A percentile compares a stretch with the other conserved stretches of the same genome.
These are phyloP conservation scores for Diarsia mendica DNA, from an alignment of 2,888 invertebrate genomes.

Conservation along the genomic window DNA sequence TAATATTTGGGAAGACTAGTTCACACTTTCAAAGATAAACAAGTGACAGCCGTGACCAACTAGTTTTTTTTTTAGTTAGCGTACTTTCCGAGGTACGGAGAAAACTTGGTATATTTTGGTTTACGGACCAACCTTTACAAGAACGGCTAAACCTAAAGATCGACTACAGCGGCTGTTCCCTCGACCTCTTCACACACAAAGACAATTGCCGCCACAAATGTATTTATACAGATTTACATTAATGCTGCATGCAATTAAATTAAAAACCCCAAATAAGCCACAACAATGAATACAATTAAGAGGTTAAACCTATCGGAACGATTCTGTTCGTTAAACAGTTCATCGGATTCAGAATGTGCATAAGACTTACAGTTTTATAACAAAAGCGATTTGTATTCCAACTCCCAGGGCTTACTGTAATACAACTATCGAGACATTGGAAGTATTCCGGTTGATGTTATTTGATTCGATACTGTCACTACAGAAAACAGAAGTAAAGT, in stretches of 20 bases:
- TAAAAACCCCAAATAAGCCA: background rate
- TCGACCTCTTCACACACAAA: too few relatives aligned
- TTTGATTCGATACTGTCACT: constrained; percentile 1
- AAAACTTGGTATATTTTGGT: too few relatives aligned
- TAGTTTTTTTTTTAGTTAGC: too few relatives aligned
- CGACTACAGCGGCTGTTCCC: too few relatives aligned
- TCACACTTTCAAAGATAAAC: too few relatives aligned
- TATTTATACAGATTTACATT: background rate
- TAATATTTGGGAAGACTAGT: too few relatives aligned
- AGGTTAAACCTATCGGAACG: constrained; percentile 22
- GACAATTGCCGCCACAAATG: too few relatives aligned
- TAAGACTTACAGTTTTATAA: constrained; percentile 82
- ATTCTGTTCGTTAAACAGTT: constrained; percentile 66
- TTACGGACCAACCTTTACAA: too few relatives aligned
- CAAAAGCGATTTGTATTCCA: constrained; percentile 86
- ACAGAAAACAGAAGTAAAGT: background rate
- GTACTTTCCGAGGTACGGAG: too few relatives aligned
- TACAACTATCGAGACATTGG: constrained; percentile 53
- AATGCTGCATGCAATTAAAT: background rate
- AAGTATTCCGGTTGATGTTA: constrained; percentile 13
- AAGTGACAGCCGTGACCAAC: too few relatives aligned
- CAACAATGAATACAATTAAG: constrained; percentile 6
- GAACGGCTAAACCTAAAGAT: too few relatives aligned
- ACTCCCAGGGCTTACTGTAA: constrained; percentile 69
- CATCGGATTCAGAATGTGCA: constrained; percentile 75